A percentile compares a stretch with the other conserved stretches of the same genome.
phyloP scores from a whole-genome alignment of 2,797 vertebrate genomes.

The Tamandua tetradactyla region DNA sequence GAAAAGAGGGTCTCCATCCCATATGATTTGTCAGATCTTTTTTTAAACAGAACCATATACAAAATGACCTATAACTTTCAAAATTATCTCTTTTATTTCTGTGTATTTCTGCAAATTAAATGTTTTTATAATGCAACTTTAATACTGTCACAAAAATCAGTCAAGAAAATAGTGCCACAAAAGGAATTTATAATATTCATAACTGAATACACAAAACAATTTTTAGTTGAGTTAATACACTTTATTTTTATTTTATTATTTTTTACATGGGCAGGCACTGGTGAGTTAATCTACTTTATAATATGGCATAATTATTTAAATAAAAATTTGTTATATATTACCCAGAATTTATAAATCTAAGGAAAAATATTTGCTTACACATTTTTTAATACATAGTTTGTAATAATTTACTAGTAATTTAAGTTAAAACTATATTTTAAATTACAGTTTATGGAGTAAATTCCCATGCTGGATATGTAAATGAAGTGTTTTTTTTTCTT shows the following conservation, averaged over 20 bases:
- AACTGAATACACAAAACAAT: not conserved
- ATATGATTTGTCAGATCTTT: not conserved
- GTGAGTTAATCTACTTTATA: not conserved
- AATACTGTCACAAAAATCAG: not conserved
- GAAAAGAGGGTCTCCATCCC: too few relatives aligned
- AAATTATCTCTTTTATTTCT: not conserved
- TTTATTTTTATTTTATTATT: too few relatives aligned
- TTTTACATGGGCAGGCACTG: too few relatives aligned
- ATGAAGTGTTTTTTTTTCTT: not conserved
- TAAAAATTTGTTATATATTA: not conserved
- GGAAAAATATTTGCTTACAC: not conserved
- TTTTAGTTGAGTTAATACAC: too few relatives aligned
- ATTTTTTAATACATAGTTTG: not conserved
- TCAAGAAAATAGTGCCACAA: not conserved
- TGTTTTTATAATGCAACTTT: not conserved
- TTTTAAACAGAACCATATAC: not conserved
- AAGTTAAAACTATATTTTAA: not conserved
- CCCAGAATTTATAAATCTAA: not conserved
- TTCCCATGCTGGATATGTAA: not conserved
- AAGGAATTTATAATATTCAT: not conserved
- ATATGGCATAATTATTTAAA: not conserved
- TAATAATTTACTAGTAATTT: not conserved
- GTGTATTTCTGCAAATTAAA: not conserved
- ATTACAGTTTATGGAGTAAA: not conserved
- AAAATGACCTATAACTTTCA: not conserved